Conservation (phyloP, 2,797 vertebrate species). For the Protosalanx chinensis region DNA sequence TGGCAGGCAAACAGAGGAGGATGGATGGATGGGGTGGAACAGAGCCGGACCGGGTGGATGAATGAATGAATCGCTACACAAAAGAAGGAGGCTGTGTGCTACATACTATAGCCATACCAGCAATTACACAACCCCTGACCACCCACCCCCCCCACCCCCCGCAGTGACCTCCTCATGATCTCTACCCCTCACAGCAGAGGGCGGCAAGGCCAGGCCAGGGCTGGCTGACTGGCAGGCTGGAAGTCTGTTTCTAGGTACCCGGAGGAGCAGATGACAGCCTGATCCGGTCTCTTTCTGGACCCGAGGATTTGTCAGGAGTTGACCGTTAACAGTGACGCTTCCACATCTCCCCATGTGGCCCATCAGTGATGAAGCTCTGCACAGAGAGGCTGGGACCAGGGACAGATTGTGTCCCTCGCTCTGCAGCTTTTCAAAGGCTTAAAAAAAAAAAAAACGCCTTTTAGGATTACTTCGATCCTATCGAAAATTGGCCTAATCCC, state of each 20-base stretch:
- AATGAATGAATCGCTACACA: too few relatives aligned
- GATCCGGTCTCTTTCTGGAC: background rate
- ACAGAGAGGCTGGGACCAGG: slow-evolving; percentile 27
- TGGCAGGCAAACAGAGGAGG: too few relatives aligned
- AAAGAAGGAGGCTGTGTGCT: too few relatives aligned
- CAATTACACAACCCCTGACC: too few relatives aligned
- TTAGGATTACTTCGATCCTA: slow-evolving; percentile 57
- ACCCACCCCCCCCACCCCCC: too few relatives aligned
- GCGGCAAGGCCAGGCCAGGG: too few relatives aligned
- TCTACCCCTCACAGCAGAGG: background rate
- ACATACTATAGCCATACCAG: too few relatives aligned
- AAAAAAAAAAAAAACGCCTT: slow-evolving; percentile 45
- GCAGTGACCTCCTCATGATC: background rate
- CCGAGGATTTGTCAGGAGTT: background rate
- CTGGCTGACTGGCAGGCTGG: background rate
- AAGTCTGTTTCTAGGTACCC: background rate
- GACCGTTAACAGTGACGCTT: background rate
- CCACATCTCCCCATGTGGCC: background rate
- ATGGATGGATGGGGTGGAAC: too few relatives aligned
- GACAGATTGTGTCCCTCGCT: slow-evolving; percentile 55
- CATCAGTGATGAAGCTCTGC: background rate
- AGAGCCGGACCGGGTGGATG: background rate
- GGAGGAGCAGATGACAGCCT: background rate
- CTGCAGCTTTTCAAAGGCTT: slow-evolving; percentile 38
- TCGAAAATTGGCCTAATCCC: slow-evolving; percentile 65